These are phyloP conservation scores for Acronicta psi DNA, from an alignment of 2,888 invertebrate species.

Conservation along the genomic window DNA sequence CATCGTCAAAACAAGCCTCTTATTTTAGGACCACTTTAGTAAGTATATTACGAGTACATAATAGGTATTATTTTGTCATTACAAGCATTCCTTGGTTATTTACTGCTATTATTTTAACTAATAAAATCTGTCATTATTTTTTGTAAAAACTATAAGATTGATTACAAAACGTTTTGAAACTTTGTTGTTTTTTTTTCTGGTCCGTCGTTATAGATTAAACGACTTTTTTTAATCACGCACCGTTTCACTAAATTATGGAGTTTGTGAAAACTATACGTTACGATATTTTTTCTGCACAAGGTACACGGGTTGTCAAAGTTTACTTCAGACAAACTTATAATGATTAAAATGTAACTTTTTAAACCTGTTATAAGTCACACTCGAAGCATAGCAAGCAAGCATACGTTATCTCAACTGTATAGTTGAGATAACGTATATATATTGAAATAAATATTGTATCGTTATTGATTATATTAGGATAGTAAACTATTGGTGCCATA, in stretches of 20 bases:
- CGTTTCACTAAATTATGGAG: slow-evolving; percentile 78
- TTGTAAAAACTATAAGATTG: slow-evolving; percentile 61
- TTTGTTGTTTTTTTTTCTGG: slow-evolving; percentile 55
- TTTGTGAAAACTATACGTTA: slow-evolving; percentile 77
- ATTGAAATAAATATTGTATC: too few species aligned
- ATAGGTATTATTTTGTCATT: background rate
- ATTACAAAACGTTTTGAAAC: slow-evolving; percentile 66
- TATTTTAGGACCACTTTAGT: too few species aligned
- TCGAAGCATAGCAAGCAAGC: too few species aligned
- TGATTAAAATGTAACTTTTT: too few species aligned
- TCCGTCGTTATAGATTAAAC: slow-evolving; percentile 68
- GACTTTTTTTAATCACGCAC: slow-evolving; percentile 68
- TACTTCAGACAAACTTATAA: background rate
- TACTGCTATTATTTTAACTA: slow-evolving; percentile 20
- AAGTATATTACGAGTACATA: too few species aligned
- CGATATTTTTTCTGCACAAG: slow-evolving; percentile 62
- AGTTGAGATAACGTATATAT: too few species aligned
- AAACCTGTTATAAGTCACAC: too few species aligned
- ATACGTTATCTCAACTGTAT: too few species aligned
- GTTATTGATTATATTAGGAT: too few species aligned
- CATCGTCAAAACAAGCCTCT: too few species aligned
- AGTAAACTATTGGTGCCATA: too few species aligned
- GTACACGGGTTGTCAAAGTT: slow-evolving; percentile 61
- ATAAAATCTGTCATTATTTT: slow-evolving; percentile 33
- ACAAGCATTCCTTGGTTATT: slow-evolving; percentile 9